Conservation (phyloP, 2,888 invertebrate genomes). For the Drosophila parthenogenetica region DNA sequence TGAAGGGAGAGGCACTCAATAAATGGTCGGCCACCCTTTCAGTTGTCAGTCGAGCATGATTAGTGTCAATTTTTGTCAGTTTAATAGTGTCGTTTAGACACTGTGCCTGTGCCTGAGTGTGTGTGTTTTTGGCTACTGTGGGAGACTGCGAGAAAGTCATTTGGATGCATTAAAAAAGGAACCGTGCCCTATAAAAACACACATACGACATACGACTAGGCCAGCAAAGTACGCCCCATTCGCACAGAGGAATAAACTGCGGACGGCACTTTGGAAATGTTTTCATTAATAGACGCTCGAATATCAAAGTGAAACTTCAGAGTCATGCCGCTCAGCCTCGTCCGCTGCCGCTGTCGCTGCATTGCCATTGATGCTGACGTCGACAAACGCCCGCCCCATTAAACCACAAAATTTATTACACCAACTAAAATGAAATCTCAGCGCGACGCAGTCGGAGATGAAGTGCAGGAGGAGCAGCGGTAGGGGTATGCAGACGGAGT, state of each 20-base stretch:
- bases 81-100: conserved; percentile 69
- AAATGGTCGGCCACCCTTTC: conserved; percentile 69
- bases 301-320: conserved; percentile 79
- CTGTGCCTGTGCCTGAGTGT: conserved; percentile 20
- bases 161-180: conserved; percentile 67
- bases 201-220: conserved; percentile 14
- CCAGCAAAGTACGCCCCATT: conserved; percentile 12
- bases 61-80: conserved; percentile 79
- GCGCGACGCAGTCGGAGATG: conserved; percentile 48
- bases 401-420: conserved; percentile 84
- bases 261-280: conserved; percentile 54
- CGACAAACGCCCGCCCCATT: conserved; percentile 81
- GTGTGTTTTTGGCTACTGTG: conserved; percentile 8
- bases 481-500: conserved; percentile 7
- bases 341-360: conserved; percentile 15
- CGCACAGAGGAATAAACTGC: conserved; percentile 35
- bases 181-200: conserved; percentile 35
- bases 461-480: neutral
- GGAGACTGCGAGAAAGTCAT: conserved; percentile 36
- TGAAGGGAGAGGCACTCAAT: conserved; percentile 6
- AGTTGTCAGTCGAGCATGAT: conserved; percentile 70
- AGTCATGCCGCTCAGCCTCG: conserved; percentile 62
- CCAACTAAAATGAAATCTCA: conserved; percentile 81
- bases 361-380: conserved; percentile 51
- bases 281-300: conserved; percentile 79